phyloP scores from a whole-genome alignment of 2,113 vertebrate genomes.

The Pachyramphus minor region DNA sequence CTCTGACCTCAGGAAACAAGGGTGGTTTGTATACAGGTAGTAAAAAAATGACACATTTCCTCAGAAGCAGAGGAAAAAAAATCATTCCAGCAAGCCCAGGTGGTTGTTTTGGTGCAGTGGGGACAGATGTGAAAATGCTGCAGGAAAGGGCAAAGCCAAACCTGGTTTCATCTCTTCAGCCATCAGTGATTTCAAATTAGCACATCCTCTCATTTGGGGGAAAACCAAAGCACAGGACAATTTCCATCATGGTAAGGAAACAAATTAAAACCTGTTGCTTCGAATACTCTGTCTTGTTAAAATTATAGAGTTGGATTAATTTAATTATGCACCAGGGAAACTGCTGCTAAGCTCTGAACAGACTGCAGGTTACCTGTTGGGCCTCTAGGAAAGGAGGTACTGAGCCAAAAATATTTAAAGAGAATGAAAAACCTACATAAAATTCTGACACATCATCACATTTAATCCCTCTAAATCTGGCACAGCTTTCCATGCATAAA shows the following conservation, averaged over 20 bases:
- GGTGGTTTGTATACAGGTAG: background rate
- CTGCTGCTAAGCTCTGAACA: background rate
- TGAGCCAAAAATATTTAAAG: background rate
- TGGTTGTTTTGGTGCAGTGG: background rate
- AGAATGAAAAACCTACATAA: background rate
- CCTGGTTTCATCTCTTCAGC: background rate
- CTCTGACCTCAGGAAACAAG: background rate
- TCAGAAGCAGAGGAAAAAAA: background rate
- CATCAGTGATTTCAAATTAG: background rate
- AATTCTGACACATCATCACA: background rate
- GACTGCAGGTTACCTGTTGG: background rate
- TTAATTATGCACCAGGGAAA: background rate
- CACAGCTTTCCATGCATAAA: background rate
- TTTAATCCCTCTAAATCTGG: background rate
- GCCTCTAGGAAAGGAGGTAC: background rate
- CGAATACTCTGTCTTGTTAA: background rate
- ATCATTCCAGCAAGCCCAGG: background rate
- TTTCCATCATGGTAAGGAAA: background rate
- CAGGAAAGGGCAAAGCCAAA: background rate
- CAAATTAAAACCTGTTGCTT: background rate
- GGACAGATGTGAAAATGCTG: background rate
- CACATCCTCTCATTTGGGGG: background rate
- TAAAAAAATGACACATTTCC: background rate
- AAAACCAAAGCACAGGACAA: background rate
- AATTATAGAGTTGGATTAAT: background rate